Base-by-base conservation (phyloP, 1,140 invertebrate genomes). In the Formica selysi region DNA sequence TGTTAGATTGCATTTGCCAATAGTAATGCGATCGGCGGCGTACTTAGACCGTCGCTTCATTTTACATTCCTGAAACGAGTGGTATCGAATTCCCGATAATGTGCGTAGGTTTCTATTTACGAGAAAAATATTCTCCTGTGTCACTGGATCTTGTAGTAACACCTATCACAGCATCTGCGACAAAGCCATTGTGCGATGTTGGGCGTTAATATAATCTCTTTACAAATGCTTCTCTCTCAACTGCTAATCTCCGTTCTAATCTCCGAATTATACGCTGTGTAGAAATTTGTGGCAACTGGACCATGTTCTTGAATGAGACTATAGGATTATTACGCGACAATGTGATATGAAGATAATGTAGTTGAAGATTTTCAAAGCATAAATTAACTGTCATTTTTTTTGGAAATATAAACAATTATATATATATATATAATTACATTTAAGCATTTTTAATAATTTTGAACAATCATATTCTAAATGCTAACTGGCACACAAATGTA, bases 61-160 rank as follows among this genome's bases (percentile, higher is more conserved):
- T 59, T 81, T 57, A 74, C 51, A 81, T 44, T 81, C 3, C 51
- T 71, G 26, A 71, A 81, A 59, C 36, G 22, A 70, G 22, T 11
- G 10, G 4, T 73, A 73, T 44, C 54, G 67, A 13, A 7, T 73
- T 54, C 3, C 32, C 76, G 16, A 79, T 68, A 68, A 38, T 81
- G 65, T 16, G 10, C 11, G 6, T 11, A 36, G 65, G 10, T 19
- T 19, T 51, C 48, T 51, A 19, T 19, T 13, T 29, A 57, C 11
- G 22, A 4, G 10, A 68, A 29, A 54, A 41, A 71, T 41, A 73
- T 73, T 3, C 19, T 16, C 29, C 44, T 29, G 19, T 73, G 22
- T 19, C 11, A 41, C 29, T 41, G 29, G n/a, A 41, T 64, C n/a
- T 48, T 59, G n/a, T 44, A 59, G 48, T 7, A 59, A 59, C 26